phyloP scores from a whole-genome alignment of 2,888 invertebrate genomes.

The Trichopria drosophilae region DNA sequence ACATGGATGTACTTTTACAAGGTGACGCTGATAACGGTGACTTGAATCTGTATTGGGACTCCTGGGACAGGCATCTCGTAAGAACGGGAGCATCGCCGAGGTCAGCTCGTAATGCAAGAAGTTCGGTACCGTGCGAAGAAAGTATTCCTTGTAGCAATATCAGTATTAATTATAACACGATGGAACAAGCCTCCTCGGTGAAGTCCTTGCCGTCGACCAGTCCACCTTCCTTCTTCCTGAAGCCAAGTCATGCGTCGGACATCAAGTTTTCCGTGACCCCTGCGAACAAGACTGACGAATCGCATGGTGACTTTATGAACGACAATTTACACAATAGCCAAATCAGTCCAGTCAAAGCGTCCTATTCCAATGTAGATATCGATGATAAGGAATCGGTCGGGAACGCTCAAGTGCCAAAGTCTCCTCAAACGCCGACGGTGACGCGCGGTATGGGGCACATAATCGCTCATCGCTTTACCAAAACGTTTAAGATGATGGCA shows the following conservation, averaged over 20 bases:
- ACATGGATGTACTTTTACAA: slow-evolving; percentile 70
- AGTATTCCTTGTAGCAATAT: slow-evolving; percentile 59
- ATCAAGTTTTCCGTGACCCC: no score
- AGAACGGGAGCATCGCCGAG: slow-evolving; percentile 61
- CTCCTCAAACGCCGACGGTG: slow-evolving; percentile 77
- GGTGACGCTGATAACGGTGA: slow-evolving; percentile 64
- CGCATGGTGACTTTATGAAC: no score
- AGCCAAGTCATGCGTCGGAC: no score
- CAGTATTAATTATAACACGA: slow-evolving; percentile 49
- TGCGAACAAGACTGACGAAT: no score
- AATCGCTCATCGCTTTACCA: slow-evolving; percentile 87
- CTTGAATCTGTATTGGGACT: slow-evolving; percentile 88
- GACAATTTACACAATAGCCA: slow-evolving; percentile 50
- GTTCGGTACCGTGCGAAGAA: slow-evolving; percentile 67
- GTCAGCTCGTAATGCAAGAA: slow-evolving; percentile 60
- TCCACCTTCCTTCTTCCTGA: slow-evolving; percentile 53
- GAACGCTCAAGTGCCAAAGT: slow-evolving; percentile 66
- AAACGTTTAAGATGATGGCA: slow-evolving; percentile 84
- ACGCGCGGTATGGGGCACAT: slow-evolving; percentile 83
- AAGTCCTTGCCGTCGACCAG: slow-evolving; percentile 61
- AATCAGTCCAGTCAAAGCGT: slow-evolving; percentile 65
- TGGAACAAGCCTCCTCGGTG: slow-evolving; percentile 60
- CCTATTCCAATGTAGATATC: slow-evolving; percentile 60
- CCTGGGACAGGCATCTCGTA: slow-evolving; percentile 78
- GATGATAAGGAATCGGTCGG: slow-evolving; percentile 62